These are phyloP conservation scores for Stigmatopora argus DNA, from an alignment of 2,113 vertebrate species.

Conservation along the genomic window DNA sequence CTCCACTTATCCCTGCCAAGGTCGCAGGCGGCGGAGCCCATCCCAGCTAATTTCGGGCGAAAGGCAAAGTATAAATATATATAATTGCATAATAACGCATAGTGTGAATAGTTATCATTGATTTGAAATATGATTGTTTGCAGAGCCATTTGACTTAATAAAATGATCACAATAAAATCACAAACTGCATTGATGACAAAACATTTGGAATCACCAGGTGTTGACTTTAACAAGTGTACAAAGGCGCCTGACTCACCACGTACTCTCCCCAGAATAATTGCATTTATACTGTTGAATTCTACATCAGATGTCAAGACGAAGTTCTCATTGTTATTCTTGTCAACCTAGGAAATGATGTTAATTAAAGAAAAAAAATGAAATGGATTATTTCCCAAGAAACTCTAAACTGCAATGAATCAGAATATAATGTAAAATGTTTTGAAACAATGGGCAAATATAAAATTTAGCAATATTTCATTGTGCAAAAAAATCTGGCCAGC, in stretches of 20 bases:
- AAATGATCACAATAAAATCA: too few relatives aligned
- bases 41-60: too few relatives aligned
- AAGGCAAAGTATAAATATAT: too few relatives aligned
- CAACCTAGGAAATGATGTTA: conserved; percentile 70
- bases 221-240: conserved; percentile 7
- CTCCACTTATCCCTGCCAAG: too few relatives aligned
- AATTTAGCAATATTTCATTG: neutral
- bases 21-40: too few relatives aligned
- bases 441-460: neutral
- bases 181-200: too few relatives aligned
- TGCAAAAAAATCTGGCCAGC: neutral
- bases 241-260: conserved; percentile 71
- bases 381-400: neutral
- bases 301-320: conserved; percentile 80
- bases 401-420: neutral
- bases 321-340: conserved; percentile 74
- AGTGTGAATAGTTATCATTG: too few relatives aligned
- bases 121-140: too few relatives aligned
- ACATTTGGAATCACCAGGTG: too few relatives aligned
- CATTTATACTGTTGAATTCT: conserved; percentile 84
- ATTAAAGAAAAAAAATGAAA: neutral
- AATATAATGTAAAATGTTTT: neutral
- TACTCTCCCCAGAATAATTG: conserved; percentile 80
- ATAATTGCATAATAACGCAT: too few relatives aligned
- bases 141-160: too few relatives aligned